Base-by-base conservation (phyloP, 2,888 invertebrate species). In the Parochlus steinenii region DNA sequence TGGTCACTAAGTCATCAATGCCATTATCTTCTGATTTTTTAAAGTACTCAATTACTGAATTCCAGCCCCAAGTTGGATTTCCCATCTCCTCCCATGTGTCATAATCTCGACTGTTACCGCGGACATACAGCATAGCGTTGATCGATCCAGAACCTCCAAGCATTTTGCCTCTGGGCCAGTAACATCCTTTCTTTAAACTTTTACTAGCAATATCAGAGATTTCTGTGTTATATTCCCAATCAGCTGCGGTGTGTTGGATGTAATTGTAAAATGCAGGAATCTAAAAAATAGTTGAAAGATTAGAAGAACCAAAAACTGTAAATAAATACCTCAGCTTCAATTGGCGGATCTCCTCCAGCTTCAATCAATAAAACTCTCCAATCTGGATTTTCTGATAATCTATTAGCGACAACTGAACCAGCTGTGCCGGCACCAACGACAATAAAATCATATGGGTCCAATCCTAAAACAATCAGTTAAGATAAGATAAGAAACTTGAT, bases 21-120 rank as follows among this genome's bases (percentile, higher is more conserved):
- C n/a, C 62, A 56, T 80, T 82, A 51, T 83, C 81, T 52, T 80
- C 64, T 0, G 83, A 83, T 50, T 82, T 83, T 52, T 74, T 75
- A 50, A 85, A 87, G 51, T 80, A 85, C 8, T 15, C 18, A 10
- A 34, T 22, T 8, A 26, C 27, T 10, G 20, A 6, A 10, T 34
- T 23, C 4, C 6, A 34, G 3, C 16, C 10, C 34, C 34, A 34
- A 3, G 22, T 23, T 0, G 48, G 39, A 45, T 71, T 75, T 0
- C 77, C 77, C 23, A 59, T 29, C 1, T 48, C 46, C 6, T 62
- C 61, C 79, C 79, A 79, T 1, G 55, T 48, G 45, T 79, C 69
- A 46, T 65, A 79, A 48, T 79, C 78, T 3, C 48, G 47, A 4
- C 65, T 62, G 51, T 71, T 70, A 0, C 78, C 78, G 4, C 70